Evolutionary conservation across 2,888 invertebrate genomes (phyloP), one percentile per base, ranked within the genome.

Genomic region (Scaptomyza caliginosa): DNA sequence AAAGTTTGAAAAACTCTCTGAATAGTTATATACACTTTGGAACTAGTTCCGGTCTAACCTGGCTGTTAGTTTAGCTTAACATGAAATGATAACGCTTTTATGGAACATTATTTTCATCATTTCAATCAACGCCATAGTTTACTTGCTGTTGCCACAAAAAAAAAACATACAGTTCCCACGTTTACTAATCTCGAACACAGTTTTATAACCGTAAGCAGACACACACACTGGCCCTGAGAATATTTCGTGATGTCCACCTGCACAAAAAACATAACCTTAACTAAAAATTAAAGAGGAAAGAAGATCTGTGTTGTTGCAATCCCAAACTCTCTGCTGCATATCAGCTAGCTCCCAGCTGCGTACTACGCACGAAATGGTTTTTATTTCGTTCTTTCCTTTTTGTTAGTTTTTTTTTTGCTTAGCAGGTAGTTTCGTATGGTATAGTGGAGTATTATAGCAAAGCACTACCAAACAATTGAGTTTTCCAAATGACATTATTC

Each of bases 401-500:
- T 19, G 19, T 39, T 43, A 26, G 42, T 36, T 36, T 46, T 62
- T 66, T 57, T 49, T 58, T 59, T 52, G 43, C 28, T 51, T 36
- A 23, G 62, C 76, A 75, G 77, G 77, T 79, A 77, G 64, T 45
- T 55, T 45, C 24, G 34, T 57, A 38, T 38, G 38, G 32, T 40
- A n/a, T n/a, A 32, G 36, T 4, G 17, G 23, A 51, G 28, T 26
- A 51, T 11, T 32, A 13, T 7, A 49, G 40, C 34, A 59, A 66
- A 70, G 50, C 64, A 58, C 77, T 88, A 74, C 71, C 83, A 68
- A 71, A 86, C 84, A 88, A 88, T 88, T 77, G 73, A 79, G 79
- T 82, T 88, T 65, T 74, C 42, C 52, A 67, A 85, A 63, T 87
- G 88, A 88, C 79, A 88, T 68, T n/a, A n/a, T n/a, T n/a, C n/a